These are phyloP conservation scores for Muscicapa comitata DNA, from an alignment of 2,797 vertebrate species.

Conservation along the genomic window DNA sequence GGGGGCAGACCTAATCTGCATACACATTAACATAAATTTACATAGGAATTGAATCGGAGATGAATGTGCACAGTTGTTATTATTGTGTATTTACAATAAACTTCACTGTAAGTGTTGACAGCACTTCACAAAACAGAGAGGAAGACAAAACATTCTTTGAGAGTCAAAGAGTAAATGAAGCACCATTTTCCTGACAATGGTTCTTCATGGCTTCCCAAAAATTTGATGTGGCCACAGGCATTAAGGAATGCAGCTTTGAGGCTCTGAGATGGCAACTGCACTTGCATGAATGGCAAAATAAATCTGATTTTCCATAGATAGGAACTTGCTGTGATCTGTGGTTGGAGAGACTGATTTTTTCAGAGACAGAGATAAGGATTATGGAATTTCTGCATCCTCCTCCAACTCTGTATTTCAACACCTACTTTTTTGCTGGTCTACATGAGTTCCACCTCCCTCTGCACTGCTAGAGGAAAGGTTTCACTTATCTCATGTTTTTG, in stretches of 20 bases:
- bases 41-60: slow-evolving; percentile 50
- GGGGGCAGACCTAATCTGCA: slow-evolving; percentile 42
- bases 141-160: slow-evolving; percentile 53
- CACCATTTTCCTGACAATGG: not conserved
- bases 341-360: not conserved
- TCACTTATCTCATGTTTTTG: not conserved
- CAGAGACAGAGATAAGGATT: not conserved
- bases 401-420: not conserved
- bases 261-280: not conserved
- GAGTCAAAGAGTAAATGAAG: slow-evolving; percentile 39
- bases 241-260: not conserved
- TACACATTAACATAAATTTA: slow-evolving; percentile 61
- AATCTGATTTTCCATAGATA: not conserved
- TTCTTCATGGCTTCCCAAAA: not conserved
- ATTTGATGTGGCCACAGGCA: not conserved
- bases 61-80: slow-evolving; percentile 56
- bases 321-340: not conserved
- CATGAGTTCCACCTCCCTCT: not conserved
- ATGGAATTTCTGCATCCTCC: not conserved
- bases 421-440: not conserved
- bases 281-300: not conserved
- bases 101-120: slow-evolving; percentile 56
- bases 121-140: slow-evolving; percentile 48
- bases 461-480: not conserved
- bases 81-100: slow-evolving; percentile 69